Percentiles rank a stretch among this genome's conserved stretches.
phyloP scores from a whole-genome alignment of 2,888 invertebrate species.

The Andrena camellia region DNA sequence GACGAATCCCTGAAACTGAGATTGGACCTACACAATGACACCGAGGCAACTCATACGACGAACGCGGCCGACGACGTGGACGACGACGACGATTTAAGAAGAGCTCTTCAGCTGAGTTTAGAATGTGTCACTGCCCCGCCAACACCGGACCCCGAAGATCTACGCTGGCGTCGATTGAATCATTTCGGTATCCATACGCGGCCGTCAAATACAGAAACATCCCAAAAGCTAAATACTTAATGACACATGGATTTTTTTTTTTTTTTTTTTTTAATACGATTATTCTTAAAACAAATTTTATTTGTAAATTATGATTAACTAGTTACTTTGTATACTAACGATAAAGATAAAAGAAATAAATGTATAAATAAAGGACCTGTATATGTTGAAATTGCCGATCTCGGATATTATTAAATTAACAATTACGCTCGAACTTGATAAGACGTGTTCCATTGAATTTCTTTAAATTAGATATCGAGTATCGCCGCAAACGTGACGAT shows the following conservation, averaged over 20 bases:
- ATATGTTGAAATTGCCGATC: constrained; percentile 39
- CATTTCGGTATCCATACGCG: constrained; percentile 76
- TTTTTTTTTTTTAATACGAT: constrained; percentile 65
- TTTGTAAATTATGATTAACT: constrained; percentile 74
- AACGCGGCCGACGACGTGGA: constrained; percentile 74
- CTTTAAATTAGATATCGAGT: no score
- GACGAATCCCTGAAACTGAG: constrained; percentile 74
- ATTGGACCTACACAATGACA: constrained; percentile 68
- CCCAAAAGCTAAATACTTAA: constrained; percentile 82
- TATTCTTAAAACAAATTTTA: constrained; percentile 68
- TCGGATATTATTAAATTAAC: constrained; percentile 8
- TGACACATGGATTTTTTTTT: constrained; percentile 71
- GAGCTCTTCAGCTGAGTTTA: constrained; percentile 86
- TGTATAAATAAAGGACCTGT: constrained; percentile 59
- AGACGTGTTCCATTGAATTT: not conserved
- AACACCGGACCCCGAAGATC: constrained; percentile 82
- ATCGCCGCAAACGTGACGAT: not conserved
- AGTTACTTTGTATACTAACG: constrained; percentile 74
- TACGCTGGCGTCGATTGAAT: constrained; percentile 79
- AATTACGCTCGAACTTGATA: constrained; percentile 15
- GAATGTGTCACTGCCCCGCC: constrained; percentile 83
- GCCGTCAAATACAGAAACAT: constrained; percentile 76
- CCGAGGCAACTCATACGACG: constrained; percentile 47
- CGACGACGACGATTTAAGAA: constrained; percentile 85
- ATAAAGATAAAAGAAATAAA: constrained; percentile 55